These are phyloP conservation scores for Squalus acanthias DNA, from an alignment of 2,797 vertebrate species.

Conservation along the genomic window DNA sequence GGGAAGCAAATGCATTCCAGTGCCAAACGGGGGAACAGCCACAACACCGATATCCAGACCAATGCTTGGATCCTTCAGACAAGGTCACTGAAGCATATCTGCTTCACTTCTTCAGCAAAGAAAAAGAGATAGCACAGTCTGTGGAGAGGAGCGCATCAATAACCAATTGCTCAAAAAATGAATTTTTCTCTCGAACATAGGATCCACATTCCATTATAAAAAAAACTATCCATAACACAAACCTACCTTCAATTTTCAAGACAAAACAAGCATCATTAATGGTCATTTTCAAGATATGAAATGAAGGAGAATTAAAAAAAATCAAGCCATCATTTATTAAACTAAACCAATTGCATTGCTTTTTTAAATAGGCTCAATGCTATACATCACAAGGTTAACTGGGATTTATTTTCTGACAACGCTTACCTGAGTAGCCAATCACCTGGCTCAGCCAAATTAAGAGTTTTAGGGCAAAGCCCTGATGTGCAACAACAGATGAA, in stretches of 20 bases:
- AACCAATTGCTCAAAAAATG: too few species aligned
- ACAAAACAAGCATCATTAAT: background rate
- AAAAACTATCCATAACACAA: background rate
- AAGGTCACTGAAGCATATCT: too few species aligned
- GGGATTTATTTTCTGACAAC: background rate
- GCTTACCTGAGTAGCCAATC: constrained; percentile 86
- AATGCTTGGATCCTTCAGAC: too few species aligned
- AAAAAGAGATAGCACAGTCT: too few species aligned
- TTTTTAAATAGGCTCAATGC: background rate
- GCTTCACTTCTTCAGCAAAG: too few species aligned
- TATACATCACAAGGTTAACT: background rate
- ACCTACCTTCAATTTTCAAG: background rate
- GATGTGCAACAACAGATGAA: constrained; percentile 90
- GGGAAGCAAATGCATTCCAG: background rate
- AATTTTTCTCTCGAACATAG: too few species aligned
- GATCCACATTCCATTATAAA: background rate
- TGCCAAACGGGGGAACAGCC: background rate
- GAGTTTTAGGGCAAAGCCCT: constrained; percentile 86
- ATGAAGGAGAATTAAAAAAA: background rate
- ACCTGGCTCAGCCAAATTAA: constrained; percentile 83
- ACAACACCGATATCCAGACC: too few species aligned
- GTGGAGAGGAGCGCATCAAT: too few species aligned
- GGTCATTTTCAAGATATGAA: background rate
- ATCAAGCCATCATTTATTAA: background rate
- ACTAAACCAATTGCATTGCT: background rate